A percentile compares a stretch with the other conserved stretches of the same genome.
These are phyloP conservation scores for Eptesicus fuscus DNA, from an alignment of 2,113 vertebrate species.

Conservation along the genomic window DNA sequence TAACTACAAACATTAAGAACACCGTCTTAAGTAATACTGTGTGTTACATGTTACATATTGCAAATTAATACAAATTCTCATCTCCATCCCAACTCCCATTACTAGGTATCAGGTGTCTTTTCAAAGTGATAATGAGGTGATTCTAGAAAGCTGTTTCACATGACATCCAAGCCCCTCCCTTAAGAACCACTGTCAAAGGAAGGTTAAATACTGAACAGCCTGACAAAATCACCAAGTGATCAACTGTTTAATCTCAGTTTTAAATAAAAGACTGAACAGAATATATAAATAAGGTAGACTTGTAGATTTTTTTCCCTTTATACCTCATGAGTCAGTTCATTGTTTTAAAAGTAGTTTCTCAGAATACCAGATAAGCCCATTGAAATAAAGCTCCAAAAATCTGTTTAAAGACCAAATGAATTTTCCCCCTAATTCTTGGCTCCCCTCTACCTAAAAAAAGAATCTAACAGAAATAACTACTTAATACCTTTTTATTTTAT, in stretches of 20 bases:
- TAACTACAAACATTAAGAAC: not conserved
- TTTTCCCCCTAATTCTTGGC: not conserved
- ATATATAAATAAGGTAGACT: not conserved
- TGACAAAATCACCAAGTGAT: not conserved
- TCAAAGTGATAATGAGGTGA: not conserved
- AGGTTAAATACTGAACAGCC: not conserved
- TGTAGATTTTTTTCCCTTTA: not conserved
- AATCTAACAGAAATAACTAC: not conserved
- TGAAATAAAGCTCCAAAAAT: not conserved
- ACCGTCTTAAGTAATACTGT: not conserved
- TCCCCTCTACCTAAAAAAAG: not conserved
- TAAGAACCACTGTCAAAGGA: not conserved
- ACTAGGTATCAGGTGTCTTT: not conserved
- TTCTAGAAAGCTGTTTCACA: not conserved
- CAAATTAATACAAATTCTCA: not conserved
- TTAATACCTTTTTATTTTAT: constrained; percentile 1
- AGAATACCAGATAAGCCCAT: not conserved
- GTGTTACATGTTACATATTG: not conserved
- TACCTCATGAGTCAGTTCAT: not conserved
- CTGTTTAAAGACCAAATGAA: not conserved
- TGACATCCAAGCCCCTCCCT: not conserved
- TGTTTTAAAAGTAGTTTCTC: not conserved
- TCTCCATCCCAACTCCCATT: not conserved
- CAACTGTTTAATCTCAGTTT: not conserved
- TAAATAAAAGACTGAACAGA: not conserved